Evolutionary conservation across 2,888 invertebrate genomes (phyloP).

Genomic region (Balanococcus diminutus): DNA sequence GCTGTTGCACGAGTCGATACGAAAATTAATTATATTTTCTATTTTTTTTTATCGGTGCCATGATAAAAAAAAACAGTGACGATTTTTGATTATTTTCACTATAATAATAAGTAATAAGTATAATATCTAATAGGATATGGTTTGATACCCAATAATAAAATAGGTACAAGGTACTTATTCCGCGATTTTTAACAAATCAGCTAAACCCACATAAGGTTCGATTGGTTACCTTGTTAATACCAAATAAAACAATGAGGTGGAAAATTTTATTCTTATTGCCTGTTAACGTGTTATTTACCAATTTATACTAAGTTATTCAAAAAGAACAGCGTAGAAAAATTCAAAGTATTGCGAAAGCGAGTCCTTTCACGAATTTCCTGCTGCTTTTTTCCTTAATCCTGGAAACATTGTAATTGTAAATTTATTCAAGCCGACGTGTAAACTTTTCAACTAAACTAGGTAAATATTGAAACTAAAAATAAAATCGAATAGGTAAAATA

Average conservation of each 20-base stretch:
- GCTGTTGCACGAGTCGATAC: neutral
- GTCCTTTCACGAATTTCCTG: neutral
- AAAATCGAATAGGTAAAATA: constrained; percentile 6
- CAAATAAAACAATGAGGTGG: no score
- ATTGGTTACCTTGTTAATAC: no score
- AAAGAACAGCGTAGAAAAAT: neutral
- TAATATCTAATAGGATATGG: no score
- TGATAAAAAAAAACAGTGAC: no score
- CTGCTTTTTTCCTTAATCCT: neutral
- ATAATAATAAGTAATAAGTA: no score
- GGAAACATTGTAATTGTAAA: neutral
- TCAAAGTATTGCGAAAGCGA: neutral
- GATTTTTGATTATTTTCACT: no score
- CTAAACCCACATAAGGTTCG: no score
- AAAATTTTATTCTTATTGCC: neutral
- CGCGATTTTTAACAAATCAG: no score
- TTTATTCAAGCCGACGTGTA: neutral
- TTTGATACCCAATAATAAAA: no score
- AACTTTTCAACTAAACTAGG: neutral
- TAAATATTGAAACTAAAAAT: constrained; percentile 8
- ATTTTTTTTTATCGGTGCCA: neutral
- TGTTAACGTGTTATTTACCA: neutral
- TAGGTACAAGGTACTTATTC: no score
- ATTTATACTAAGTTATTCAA: neutral
- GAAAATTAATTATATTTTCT: neutral